Base-by-base conservation (phyloP, 2,797 vertebrate species). In the Macroramphosus scolopax region DNA sequence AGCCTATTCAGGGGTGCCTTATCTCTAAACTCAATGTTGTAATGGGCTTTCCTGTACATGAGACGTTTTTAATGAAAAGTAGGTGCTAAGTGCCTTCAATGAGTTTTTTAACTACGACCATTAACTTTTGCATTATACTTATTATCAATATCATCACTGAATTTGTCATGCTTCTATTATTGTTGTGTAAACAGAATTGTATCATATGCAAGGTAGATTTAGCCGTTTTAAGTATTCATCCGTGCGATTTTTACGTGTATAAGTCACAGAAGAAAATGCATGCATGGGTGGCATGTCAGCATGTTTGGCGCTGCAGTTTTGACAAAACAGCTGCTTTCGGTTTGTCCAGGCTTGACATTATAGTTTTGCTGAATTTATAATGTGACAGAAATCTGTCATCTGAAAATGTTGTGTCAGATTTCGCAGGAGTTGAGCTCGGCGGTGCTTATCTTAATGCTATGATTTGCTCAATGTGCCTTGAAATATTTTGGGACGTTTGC, bases 21-120 rank as follows among this genome's bases (percentile, higher is more conserved):
- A 83, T 51, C 8, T 13, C 29, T 48, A 2, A 36, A 63, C 46
- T 61, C 32, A 38, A 37, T 54, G 14, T 56, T 9, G 26, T 33
- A 24, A n/a, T n/a, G n/a, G n/a, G n/a, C n/a, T n/a, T n/a, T n/a
- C n/a, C n/a, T n/a, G n/a, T n/a, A n/a, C n/a, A n/a, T n/a, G n/a
- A n/a, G n/a, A n/a, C 26, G 45, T 43, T 51, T 48, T 32, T 41
- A 13, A 52, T 65, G 17, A 52, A 38, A 72, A 42, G 28, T 63
- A 32, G 14, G 13, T 57, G 36, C 44, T n/a, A 83, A 76, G 83
- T 84, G 85, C 82, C 85, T 87, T 82, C 40, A 20, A 37, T 54
- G 17, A 34, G 22, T 48, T 45, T 30, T 38, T 58, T 62, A 55
- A 33, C 32, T 45, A 1, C 10, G 10, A 4, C 17, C 29, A 22